A percentile compares a stretch with the other conserved stretches of the same genome.
Evolutionary conservation across 2,888 invertebrate genomes (phyloP).

Genomic region (Tachystola acroxantha): DNA sequence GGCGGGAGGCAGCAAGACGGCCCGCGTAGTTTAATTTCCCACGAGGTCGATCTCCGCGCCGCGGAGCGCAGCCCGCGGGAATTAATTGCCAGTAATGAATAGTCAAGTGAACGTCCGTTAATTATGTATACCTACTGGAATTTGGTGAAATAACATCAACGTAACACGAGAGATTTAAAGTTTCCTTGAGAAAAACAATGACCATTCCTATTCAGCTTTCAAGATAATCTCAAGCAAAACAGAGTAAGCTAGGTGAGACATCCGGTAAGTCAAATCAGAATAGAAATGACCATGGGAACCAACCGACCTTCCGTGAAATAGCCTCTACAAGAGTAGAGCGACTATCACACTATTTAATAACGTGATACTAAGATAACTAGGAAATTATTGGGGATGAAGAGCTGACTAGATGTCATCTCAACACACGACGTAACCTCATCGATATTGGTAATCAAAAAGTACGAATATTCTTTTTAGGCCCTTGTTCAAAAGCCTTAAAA

Average conservation of each 20-base stretch:
- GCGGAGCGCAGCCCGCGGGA: constrained; percentile 74
- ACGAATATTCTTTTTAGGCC: no score
- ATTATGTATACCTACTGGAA: constrained; percentile 50
- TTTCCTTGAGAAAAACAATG: constrained; percentile 1
- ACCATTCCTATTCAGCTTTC: neutral
- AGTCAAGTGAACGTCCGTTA: constrained; percentile 75
- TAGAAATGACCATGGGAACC: no score
- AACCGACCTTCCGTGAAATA: no score
- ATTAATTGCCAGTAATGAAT: constrained; percentile 78
- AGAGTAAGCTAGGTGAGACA: neutral
- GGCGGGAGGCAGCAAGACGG: constrained; percentile 63
- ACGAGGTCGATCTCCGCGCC: constrained; percentile 77
- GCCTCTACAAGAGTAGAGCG: no score
- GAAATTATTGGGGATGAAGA: no score
- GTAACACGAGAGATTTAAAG: neutral
- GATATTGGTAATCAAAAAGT: no score
- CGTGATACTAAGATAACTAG: no score
- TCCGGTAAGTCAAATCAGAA: no score
- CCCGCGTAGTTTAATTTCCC: constrained; percentile 77
- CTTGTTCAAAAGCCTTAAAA: no score
- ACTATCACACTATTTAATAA: no score
- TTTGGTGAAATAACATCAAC: constrained; percentile 1
- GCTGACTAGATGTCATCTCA: no score
- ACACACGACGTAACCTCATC: no score
- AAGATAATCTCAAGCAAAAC: neutral